Conservation (phyloP, 1,140 invertebrate genomes). For the Papilio polyxenes region DNA sequence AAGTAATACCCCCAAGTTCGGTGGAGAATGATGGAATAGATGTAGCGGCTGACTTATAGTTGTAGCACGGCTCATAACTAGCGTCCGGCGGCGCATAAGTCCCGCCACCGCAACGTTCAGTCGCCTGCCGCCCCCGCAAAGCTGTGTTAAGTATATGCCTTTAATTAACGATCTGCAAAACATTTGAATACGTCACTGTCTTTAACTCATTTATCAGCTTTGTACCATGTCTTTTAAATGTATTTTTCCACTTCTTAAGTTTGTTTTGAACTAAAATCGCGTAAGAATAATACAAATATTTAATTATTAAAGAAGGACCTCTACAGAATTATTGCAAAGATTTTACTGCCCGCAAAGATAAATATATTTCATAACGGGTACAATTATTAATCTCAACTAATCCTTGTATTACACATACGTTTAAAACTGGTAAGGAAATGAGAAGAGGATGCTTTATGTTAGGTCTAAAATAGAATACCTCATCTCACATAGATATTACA, state of each 20-base stretch:
- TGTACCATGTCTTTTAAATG: neutral
- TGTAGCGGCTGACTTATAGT: conserved; percentile 64
- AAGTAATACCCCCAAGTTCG: conserved; percentile 49
- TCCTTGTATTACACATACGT: neutral
- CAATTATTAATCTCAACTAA: neutral
- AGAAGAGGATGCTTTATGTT: neutral
- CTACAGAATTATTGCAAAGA: no score
- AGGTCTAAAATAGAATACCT: neutral
- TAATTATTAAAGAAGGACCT: neutral
- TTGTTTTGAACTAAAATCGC: neutral
- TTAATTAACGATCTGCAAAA: conserved; percentile 58
- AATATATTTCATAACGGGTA: no score
- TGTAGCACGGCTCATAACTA: conserved; percentile 69
- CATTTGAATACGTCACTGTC: conserved; percentile 26
- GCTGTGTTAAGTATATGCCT: conserved; percentile 62
- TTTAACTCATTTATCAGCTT: neutral
- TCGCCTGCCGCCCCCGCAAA: conserved; percentile 61
- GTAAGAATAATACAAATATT: neutral
- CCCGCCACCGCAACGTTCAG: conserved; percentile 63
- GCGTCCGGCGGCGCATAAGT: conserved; percentile 69
- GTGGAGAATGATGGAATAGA: conserved; percentile 61
- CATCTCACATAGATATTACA: neutral
- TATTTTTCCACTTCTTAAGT: neutral
- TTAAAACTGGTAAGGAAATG: neutral
- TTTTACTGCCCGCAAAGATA: no score